Evolutionary conservation across 2,113 vertebrate species (phyloP), one percentile per base, ranked within the genome.

Genomic region (Neofelis nebulosa): DNA sequence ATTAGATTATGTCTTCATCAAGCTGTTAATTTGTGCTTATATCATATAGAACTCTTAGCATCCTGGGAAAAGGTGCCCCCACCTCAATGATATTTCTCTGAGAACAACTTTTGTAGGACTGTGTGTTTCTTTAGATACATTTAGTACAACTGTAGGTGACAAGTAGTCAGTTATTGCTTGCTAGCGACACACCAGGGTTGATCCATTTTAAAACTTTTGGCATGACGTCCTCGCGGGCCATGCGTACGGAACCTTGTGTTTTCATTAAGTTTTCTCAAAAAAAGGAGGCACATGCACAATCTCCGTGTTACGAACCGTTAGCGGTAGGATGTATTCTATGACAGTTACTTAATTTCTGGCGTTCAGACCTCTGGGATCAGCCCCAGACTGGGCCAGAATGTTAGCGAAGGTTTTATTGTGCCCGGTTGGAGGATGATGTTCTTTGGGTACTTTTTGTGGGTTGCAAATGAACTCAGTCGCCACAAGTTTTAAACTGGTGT

Each of bases 401-500:
- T 98, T 98, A 98, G 98, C 95, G 98, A 98, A 99, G 98, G 98
- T 98, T 99, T 98, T 98, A 98, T 98, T 98, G 97, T 99, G 99
- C 98, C 98, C 98, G 82, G 98, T 98, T 98, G 98, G 98, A 99
- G 98, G 98, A 99, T 98, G 98, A 98, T 96, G 98, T 98, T 99
- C 98, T 98, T 98, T 98, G 98, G 98, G 99, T 99, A 99, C 98
- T 99, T 98, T 99, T 98, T 98, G 98, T 98, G 98, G 98, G 98
- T 98, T 99, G 98, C 98, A 99, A 99, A 99, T 99, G 99, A 99
- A 99, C 99, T 99, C 98, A 99, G 99, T 99, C 99, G 99, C 99
- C 99, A 99, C 99, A 99, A 99, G 99, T 99, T 99, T 99, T 99
- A 99, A 99, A 99, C 99, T 99, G 99, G 99, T 99, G 99, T 99